phyloP scores from a whole-genome alignment of 2,888 invertebrate species.

The Calameuta idolon region DNA sequence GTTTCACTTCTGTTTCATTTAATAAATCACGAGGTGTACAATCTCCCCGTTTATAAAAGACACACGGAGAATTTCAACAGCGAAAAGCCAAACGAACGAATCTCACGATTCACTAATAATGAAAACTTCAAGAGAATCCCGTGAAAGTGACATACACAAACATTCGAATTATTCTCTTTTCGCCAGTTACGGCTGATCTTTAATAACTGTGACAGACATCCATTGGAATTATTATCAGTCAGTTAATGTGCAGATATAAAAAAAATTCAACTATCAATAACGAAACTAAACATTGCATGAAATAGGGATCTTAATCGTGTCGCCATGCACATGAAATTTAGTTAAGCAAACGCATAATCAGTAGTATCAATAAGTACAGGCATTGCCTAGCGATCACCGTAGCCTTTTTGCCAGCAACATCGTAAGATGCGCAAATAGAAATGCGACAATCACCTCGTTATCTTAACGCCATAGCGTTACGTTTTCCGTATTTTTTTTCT shows the following conservation, averaged over 20 bases:
- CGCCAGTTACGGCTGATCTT: background rate
- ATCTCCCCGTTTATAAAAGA: background rate
- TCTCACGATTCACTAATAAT: background rate
- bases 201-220: background rate
- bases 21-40: too few relatives aligned
- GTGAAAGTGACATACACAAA: background rate
- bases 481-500: slow-evolving; percentile 4
- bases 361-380: background rate
- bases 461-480: background rate
- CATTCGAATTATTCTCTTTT: background rate
- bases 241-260: background rate
- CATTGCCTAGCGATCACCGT: background rate
- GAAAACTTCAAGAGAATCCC: background rate
- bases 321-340: background rate
- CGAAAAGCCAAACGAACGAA: background rate
- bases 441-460: background rate
- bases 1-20: background rate
- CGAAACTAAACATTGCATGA: background rate
- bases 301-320: background rate
- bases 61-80: background rate
- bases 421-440: background rate
- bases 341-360: background rate
- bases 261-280: background rate
- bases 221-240: background rate
- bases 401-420: background rate